These are phyloP conservation scores for Aethes cnicana DNA, from an alignment of 2,888 invertebrate species.

Conservation along the genomic window DNA sequence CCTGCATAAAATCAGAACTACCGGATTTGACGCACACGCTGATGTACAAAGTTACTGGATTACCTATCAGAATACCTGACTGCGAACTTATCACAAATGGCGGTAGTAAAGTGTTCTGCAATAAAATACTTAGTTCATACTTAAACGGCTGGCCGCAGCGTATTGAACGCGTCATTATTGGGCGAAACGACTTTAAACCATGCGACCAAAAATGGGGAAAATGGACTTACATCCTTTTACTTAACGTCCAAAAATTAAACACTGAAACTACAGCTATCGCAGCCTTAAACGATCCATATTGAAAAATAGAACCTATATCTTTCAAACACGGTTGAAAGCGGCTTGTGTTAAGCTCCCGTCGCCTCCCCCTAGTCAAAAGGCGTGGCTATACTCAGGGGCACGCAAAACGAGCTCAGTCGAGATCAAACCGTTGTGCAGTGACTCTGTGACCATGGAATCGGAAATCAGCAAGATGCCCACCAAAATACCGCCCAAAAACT, in stretches of 20 bases:
- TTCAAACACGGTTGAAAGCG: not conserved
- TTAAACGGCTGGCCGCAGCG: conserved; percentile 26
- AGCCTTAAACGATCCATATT: not conserved
- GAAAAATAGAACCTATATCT: not conserved
- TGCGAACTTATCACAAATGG: conserved; percentile 17
- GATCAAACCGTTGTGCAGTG: not conserved
- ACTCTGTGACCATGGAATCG: conserved; percentile 61
- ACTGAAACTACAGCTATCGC: not conserved
- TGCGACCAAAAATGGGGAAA: not conserved
- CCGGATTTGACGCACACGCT: no score
- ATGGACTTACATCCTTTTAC: not conserved
- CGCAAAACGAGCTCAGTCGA: conserved; percentile 2
- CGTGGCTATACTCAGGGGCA: conserved; percentile 1
- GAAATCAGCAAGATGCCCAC: conserved; percentile 71
- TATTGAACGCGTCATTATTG: conserved; percentile 31
- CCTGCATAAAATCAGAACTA: no score
- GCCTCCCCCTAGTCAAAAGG: conserved; percentile 7
- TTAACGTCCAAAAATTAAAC: not conserved
- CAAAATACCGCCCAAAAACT: conserved; percentile 82
- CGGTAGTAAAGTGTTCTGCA: conserved; percentile 18
- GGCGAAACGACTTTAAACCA: conserved; percentile 23
- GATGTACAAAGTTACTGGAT: no score
- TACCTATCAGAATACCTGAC: no score
- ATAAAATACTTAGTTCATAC: conserved; percentile 27
- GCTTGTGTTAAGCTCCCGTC: not conserved